Conservation (phyloP, 2,113 vertebrate species). For the Bubo scandiacus region DNA sequence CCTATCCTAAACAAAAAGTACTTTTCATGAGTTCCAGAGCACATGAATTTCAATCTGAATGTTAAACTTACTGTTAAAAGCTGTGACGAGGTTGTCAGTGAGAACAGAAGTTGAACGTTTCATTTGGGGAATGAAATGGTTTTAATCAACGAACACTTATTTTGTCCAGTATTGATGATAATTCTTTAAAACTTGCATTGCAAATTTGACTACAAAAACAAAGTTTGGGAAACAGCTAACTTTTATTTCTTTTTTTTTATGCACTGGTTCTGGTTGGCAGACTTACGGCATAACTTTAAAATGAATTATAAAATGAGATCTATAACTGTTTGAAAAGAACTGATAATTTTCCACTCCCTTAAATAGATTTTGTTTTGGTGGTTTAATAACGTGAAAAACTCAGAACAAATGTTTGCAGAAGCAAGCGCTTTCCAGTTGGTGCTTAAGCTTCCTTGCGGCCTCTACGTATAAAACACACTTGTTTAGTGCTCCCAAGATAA, state of each 20-base stretch:
- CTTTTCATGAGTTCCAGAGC: neutral
- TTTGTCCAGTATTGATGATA: neutral
- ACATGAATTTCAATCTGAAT: neutral
- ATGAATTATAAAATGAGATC: neutral
- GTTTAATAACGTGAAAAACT: neutral
- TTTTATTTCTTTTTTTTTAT: neutral
- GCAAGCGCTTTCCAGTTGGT: neutral
- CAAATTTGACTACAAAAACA: neutral
- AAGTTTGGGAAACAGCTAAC: neutral
- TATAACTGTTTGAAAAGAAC: neutral
- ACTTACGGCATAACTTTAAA: neutral
- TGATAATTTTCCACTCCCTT: neutral
- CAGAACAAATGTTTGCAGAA: neutral
- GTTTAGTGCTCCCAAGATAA: neutral
- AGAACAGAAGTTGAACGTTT: neutral
- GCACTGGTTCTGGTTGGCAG: neutral
- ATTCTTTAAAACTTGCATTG: neutral
- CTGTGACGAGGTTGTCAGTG: neutral
- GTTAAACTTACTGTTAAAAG: neutral
- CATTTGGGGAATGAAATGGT: neutral
- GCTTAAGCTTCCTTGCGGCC: neutral
- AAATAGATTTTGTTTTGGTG: neutral
- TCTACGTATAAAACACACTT: rapidly evolving
- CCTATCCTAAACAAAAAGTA: neutral
- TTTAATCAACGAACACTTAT: neutral